Evolutionary conservation across 2,888 invertebrate genomes (phyloP), one percentile per base, ranked within the genome.

Genomic region (Coremacera marginata): DNA sequence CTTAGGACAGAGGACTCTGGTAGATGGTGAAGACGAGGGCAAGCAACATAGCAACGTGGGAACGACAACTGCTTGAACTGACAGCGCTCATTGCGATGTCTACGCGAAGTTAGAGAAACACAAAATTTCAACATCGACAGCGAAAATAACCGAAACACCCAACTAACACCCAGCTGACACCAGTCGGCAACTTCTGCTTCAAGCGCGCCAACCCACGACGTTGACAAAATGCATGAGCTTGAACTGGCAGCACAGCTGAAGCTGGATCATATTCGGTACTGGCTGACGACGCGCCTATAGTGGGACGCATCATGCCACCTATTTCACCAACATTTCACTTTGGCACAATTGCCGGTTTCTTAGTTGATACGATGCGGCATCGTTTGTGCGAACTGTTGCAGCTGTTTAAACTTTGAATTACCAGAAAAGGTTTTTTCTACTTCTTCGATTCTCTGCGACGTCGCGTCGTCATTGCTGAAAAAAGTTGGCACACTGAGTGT

Each of bases 341-440:
- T 81, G 82, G 82, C 83, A 81, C 81, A 81, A 82, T 77, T 82
- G 81, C 78, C 81, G 75, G 78, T 78, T 81, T 78, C 78, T 81
- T 82, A 80, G 80, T 82, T 82, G 80, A 81, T 80, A 78, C 76
- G 80, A 78, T 81, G 78, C 81, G 81, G 80, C 81, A 79, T 81
- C 81, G 81, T 83, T 83, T 82, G 78, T 81, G 81, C 80, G 82
- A 83, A 83, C 80, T 82, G 80, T 77, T 82, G 81, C 83, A 83
- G 82, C 83, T 83, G 83, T 82, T 80, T 80, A 83, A 83, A 82
- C 81, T 82, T 82, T 77, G 81, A 80, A 80, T 82, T 81, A 80
- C 74, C 73, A 78, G 79, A 79, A 81, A 80, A 79, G 79, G 77
- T 75, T 81, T 78, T 71, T 76, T 72, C 34, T 16, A 25, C 37